phyloP scores from a whole-genome alignment of 2,888 invertebrate genomes.

The Magallana nippona region DNA sequence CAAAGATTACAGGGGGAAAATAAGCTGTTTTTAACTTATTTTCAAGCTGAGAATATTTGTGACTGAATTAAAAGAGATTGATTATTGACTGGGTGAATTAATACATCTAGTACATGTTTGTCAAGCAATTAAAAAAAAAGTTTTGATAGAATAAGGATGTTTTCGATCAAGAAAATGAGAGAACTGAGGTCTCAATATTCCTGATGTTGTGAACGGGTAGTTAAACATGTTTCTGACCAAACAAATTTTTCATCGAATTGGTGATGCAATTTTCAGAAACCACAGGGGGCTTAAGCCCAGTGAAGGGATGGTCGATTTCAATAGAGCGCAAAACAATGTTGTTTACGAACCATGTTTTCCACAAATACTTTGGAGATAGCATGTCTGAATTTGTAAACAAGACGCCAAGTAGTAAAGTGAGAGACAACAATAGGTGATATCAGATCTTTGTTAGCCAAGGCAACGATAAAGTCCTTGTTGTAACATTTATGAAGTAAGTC shows the following conservation, averaged over 20 bases:
- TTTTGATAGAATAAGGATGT: background rate
- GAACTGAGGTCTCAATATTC: background rate
- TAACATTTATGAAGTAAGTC: no score
- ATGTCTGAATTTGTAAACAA: conserved; percentile 24
- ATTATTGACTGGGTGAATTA: no score
- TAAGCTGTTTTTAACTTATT: no score
- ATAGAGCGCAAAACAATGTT: conserved; percentile 22
- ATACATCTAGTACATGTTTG: no score
- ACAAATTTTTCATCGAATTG: background rate
- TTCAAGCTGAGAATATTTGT: no score
- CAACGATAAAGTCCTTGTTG: no score
- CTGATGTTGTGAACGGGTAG: background rate
- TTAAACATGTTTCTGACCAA: background rate
- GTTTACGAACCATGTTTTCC: background rate
- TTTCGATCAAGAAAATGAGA: background rate
- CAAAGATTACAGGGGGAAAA: no score
- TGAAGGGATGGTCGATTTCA: conserved; percentile 18
- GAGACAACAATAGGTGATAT: background rate
- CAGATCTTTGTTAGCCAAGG: background rate
- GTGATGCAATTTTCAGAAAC: background rate
- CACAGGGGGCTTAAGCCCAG: background rate
- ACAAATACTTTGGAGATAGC: background rate
- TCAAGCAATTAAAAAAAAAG: no score
- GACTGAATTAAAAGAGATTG: no score
- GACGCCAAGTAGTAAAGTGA: background rate